A percentile compares a stretch with the other conserved stretches of the same genome.
These are phyloP conservation scores for Hoplodrina ambigua DNA, from an alignment of 2,888 invertebrate genomes.

Conservation along the genomic window DNA sequence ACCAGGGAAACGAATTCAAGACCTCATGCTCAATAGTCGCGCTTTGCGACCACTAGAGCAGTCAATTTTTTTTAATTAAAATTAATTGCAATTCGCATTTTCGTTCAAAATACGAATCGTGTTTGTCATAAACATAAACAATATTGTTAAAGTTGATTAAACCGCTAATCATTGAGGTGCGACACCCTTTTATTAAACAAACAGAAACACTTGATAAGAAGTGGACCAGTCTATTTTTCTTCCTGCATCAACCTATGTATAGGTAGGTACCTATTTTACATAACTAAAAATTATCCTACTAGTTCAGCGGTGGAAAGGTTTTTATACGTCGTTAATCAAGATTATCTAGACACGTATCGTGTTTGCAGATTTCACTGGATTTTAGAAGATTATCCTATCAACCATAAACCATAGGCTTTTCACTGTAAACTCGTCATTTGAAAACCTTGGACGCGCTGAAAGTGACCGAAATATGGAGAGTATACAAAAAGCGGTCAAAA, in stretches of 20 bases:
- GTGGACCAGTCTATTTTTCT: constrained; percentile 8
- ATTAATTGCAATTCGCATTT: no score
- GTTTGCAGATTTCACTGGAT: constrained; percentile 84
- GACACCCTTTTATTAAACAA: constrained; percentile 22
- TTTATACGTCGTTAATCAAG: constrained; percentile 81
- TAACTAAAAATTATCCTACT: no score
- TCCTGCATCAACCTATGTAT: background rate
- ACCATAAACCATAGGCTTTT: constrained; percentile 72
- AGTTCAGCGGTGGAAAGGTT: constrained; percentile 52
- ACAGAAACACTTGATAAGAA: constrained; percentile 16
- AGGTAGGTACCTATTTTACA: no score
- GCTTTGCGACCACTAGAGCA: no score
- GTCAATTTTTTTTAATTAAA: no score
- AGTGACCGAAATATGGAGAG: constrained; percentile 19
- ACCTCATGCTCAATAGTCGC: no score
- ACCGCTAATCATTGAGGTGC: constrained; percentile 13
- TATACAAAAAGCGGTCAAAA: no score
- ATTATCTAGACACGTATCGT: constrained; percentile 80
- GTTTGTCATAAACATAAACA: background rate
- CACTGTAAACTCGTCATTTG: constrained; percentile 69
- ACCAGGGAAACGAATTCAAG: no score
- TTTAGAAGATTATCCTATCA: constrained; percentile 80
- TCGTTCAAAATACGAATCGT: background rate
- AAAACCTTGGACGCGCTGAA: constrained; percentile 68
- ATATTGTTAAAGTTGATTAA: background rate